Percentiles rank a stretch among this genome's conserved stretches.
phyloP scores from a whole-genome alignment of 2,797 vertebrate genomes.

The Sebastes oblongus region DNA sequence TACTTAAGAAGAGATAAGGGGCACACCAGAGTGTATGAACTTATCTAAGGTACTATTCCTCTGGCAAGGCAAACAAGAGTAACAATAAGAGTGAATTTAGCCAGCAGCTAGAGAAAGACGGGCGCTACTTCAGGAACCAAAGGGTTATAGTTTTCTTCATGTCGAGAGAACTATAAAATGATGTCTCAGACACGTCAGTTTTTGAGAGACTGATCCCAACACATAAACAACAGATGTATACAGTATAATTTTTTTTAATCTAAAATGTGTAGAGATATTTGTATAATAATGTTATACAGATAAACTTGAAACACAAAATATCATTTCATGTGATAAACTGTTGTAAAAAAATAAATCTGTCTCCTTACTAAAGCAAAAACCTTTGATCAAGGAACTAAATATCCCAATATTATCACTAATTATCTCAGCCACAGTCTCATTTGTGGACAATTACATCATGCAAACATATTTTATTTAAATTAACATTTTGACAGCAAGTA shows the following conservation, averaged over 20 bases:
- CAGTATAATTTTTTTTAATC: fast-evolving
- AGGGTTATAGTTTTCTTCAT: background rate
- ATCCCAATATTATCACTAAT: background rate
- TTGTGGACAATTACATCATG: background rate
- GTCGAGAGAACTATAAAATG: background rate
- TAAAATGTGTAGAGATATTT: background rate
- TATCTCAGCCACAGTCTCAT: background rate
- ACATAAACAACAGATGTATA: background rate
- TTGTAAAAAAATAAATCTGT: background rate
- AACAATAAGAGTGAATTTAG: background rate
- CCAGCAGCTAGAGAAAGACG: background rate
- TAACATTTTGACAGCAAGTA: too few species aligned
- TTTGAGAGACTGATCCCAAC: background rate
- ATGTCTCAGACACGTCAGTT: background rate
- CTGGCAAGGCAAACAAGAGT: background rate
- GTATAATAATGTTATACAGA: background rate
- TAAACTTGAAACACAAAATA: background rate
- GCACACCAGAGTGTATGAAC: background rate
- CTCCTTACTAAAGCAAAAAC: background rate
- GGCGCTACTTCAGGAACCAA: background rate
- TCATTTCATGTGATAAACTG: background rate
- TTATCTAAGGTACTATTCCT: background rate
- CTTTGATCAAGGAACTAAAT: background rate
- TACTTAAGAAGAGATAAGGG: too few species aligned
- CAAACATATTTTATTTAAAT: background rate